These are phyloP conservation scores for Luperina testacea DNA, from an alignment of 2,888 invertebrate genomes.

Conservation along the genomic window DNA sequence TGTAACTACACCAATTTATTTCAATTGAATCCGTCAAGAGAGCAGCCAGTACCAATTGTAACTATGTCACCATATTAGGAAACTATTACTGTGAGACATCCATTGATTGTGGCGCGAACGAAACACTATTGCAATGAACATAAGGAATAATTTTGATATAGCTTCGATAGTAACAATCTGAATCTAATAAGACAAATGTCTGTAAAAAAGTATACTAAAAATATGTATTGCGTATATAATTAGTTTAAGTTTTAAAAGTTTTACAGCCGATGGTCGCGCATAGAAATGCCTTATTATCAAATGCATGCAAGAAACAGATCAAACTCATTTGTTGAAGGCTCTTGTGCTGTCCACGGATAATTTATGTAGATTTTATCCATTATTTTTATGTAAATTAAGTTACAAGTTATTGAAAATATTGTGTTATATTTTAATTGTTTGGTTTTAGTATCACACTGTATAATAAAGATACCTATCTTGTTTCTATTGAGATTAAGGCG, in stretches of 20 bases:
- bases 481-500: constrained; percentile 86
- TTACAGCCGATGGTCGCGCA: constrained; percentile 66
- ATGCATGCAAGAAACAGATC: constrained; percentile 39
- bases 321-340: constrained; percentile 39
- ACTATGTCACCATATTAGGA: constrained; percentile 70
- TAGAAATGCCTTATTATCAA: constrained; percentile 36
- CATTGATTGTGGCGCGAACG: constrained; percentile 42
- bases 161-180: constrained; percentile 68
- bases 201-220: constrained; percentile 82
- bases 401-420: constrained; percentile 78
- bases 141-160: constrained; percentile 32
- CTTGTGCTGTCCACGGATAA: constrained; percentile 65
- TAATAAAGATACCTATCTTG: constrained; percentile 79
- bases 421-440: constrained; percentile 78
- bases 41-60: constrained; percentile 76
- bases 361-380: constrained; percentile 72
- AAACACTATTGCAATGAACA: constrained; percentile 35
- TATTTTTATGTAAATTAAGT: constrained; percentile 78
- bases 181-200: constrained; percentile 70
- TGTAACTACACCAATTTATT: constrained; percentile 78
- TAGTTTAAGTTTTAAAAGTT: constrained; percentile 75
- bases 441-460: constrained; percentile 82
- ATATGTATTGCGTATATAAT: constrained; percentile 74
- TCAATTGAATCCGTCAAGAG: constrained; percentile 77
- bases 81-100: constrained; percentile 55